Percentiles rank a stretch among this genome's conserved stretches.
phyloP scores from a whole-genome alignment of 2,888 invertebrate species.

The Seira musarum region DNA sequence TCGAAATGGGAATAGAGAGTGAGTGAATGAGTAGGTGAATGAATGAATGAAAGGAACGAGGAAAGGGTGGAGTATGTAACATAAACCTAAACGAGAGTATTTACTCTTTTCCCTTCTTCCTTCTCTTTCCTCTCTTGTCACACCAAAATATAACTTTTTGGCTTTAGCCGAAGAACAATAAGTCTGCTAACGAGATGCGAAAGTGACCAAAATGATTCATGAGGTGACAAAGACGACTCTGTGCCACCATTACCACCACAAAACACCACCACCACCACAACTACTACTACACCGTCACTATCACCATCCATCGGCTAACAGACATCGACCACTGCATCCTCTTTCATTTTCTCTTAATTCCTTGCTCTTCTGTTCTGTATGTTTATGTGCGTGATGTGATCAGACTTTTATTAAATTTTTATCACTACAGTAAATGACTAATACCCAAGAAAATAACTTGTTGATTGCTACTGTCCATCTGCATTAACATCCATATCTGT shows the following conservation, averaged over 20 bases:
- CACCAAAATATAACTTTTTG: not conserved
- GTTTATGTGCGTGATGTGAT: not conserved
- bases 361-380: no score
- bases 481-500: not conserved
- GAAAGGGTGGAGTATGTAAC: conserved; percentile 55
- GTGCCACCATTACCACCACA: conserved; percentile 9
- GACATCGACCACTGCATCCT: conserved; percentile 5
- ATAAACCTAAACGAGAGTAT: conserved; percentile 3
- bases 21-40: not conserved
- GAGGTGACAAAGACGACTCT: conserved; percentile 43
- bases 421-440: not conserved
- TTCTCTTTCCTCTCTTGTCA: conserved; percentile 17
- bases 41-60: conserved; percentile 35
- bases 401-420: conserved; percentile 7
- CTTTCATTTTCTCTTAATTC: not conserved
- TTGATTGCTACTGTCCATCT: conserved; percentile 26
- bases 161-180: conserved; percentile 12
- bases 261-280: not conserved
- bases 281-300: no score
- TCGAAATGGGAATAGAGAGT: not conserved
- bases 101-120: conserved; percentile 24
- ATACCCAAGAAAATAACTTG: conserved; percentile 19
- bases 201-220: conserved; percentile 58
- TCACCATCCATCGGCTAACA: not conserved
- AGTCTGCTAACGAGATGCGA: conserved; percentile 41